These are phyloP conservation scores for Oplegnathus fasciatus DNA, from an alignment of 2,113 vertebrate species.

Conservation along the genomic window DNA sequence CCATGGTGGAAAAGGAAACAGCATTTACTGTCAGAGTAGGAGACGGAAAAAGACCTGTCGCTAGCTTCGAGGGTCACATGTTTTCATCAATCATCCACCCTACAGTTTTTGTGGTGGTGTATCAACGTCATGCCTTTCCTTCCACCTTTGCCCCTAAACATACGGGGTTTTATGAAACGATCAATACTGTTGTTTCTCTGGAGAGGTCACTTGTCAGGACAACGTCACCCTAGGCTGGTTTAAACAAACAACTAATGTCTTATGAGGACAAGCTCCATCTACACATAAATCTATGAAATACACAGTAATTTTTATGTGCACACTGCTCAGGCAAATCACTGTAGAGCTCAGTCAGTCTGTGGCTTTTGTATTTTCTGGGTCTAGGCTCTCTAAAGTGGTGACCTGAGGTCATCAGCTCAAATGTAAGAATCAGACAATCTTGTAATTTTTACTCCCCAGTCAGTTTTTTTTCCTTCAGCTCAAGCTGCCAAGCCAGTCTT, in stretches of 20 bases:
- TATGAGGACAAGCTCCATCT: background rate
- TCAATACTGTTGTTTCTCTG: constrained; percentile 5
- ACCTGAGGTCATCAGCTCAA: constrained; percentile 20
- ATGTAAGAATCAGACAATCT: constrained; percentile 42
- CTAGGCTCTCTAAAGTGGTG: background rate
- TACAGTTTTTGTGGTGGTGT: background rate
- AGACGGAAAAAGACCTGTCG: background rate
- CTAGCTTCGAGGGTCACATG: background rate
- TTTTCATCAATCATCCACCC: background rate
- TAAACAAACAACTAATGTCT: background rate
- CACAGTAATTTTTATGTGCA: background rate
- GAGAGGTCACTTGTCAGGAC: background rate
- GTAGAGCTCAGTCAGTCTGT: background rate
- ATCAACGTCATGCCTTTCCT: background rate
- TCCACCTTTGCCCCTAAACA: background rate
- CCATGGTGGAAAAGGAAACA: background rate
- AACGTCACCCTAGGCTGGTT: background rate
- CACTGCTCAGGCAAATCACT: background rate
- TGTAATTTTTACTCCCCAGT: constrained; percentile 43
- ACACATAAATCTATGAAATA: background rate
- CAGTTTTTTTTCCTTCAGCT: constrained; percentile 24
- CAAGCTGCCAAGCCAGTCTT: constrained; percentile 1
- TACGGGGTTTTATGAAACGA: background rate
- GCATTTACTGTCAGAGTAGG: background rate
- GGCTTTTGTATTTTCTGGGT: background rate